These are phyloP conservation scores for Cyclura pinguis DNA, from an alignment of 2,797 vertebrate species.

Conservation along the genomic window DNA sequence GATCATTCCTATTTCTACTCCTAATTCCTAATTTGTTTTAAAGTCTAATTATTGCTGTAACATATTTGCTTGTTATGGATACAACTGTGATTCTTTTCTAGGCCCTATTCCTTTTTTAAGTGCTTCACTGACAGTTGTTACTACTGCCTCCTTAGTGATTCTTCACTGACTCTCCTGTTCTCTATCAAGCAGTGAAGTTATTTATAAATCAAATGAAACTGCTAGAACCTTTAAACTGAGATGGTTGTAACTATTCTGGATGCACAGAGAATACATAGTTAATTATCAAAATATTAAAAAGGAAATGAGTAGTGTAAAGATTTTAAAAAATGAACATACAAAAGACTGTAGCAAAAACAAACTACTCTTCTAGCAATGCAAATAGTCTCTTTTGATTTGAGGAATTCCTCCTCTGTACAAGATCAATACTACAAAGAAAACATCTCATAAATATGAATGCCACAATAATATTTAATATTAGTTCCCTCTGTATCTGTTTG, in stretches of 20 bases:
- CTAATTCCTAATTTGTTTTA: not conserved
- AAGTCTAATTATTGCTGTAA: conserved; percentile 22
- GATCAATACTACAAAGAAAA: conserved; percentile 36
- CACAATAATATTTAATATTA: conserved; percentile 52
- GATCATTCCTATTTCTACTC: not conserved
- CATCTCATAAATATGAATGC: conserved; percentile 47
- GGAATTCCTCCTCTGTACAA: conserved; percentile 43
- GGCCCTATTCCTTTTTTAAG: not conserved
- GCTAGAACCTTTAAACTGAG: not conserved
- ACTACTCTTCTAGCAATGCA: conserved; percentile 30
- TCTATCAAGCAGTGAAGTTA: not conserved
- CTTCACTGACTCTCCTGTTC: not conserved
- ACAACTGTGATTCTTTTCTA: not conserved
- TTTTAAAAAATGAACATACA: not conserved
- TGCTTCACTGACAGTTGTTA: not conserved
- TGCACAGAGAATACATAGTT: not conserved
- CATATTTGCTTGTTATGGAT: fast-evolving
- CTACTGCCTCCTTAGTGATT: not conserved
- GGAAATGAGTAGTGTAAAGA: conserved; percentile 8
- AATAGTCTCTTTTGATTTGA: conserved; percentile 2
- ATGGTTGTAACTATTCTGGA: not conserved
- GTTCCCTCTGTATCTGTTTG: conserved; percentile 56
- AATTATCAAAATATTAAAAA: conserved; percentile 1
- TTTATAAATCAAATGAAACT: conserved; percentile 9
- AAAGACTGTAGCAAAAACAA: conserved; percentile 6